phyloP scores from a whole-genome alignment of 2,888 invertebrate genomes.

The Protodeltote pygarga region DNA sequence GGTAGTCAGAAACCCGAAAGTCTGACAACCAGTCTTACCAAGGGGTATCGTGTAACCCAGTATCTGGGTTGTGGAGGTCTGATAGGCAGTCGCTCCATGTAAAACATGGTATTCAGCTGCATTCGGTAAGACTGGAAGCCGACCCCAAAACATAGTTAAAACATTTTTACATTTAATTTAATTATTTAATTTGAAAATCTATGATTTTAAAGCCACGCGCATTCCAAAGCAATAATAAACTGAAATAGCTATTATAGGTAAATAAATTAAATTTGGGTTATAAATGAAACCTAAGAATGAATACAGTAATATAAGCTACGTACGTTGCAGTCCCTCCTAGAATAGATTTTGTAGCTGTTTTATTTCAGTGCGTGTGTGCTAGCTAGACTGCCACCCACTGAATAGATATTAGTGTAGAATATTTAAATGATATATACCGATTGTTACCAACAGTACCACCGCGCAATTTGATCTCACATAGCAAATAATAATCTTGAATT shows the following conservation, averaged over 20 bases:
- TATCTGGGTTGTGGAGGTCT: no score
- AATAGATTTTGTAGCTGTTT: constrained; percentile 9
- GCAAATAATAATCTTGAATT: no score
- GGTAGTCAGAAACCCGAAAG: no score
- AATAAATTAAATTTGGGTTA: neutral
- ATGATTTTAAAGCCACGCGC: constrained; percentile 25
- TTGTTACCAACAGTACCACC: neutral
- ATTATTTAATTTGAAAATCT: constrained; percentile 15
- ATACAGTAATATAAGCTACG: constrained; percentile 32
- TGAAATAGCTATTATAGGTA: neutral
- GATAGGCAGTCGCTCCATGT: no score
- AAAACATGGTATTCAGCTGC: no score
- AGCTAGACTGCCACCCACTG: constrained; percentile 19
- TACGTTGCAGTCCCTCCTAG: constrained; percentile 19
- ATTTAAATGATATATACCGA: constrained; percentile 10
- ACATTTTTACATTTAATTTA: constrained; percentile 6
- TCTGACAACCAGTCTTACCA: no score
- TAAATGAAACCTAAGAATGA: constrained; percentile 15
- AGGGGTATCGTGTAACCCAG: no score
- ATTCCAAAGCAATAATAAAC: constrained; percentile 33
- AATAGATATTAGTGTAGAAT: constrained; percentile 1
- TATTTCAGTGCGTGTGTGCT: constrained; percentile 18
- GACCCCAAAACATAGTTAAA: neutral
- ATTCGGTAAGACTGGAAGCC: no score
- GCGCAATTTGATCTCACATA: neutral